These are phyloP conservation scores for Odiellus spinosus DNA, from an alignment of 2,888 invertebrate species.

Conservation along the genomic window DNA sequence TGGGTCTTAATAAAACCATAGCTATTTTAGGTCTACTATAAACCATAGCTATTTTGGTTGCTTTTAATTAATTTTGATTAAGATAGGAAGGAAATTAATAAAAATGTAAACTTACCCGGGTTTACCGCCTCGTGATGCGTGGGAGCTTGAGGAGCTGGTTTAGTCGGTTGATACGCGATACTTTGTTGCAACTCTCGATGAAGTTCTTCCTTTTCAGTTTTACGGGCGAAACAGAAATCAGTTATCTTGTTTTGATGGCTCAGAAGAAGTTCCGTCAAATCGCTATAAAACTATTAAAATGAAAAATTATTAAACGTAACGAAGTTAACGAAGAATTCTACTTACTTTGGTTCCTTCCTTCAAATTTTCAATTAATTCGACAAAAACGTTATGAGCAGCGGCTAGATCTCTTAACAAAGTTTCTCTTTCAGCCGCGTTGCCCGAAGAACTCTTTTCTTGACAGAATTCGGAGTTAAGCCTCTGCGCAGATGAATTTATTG, in stretches of 20 bases:
- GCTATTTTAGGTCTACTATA: no score
- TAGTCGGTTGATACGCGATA: slow-evolving; percentile 36
- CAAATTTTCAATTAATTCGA: slow-evolving; percentile 75
- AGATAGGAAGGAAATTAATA: no score
- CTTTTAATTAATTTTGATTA: no score
- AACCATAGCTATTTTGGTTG: slow-evolving; percentile 7
- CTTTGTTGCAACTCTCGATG: slow-evolving; percentile 80
- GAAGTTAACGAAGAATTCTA: no score
- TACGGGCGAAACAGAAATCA: slow-evolving; percentile 95
- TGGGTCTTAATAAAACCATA: no score
- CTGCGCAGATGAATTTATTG: slow-evolving; percentile 24
- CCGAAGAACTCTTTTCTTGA: slow-evolving; percentile 45
- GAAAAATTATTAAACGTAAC: no score
- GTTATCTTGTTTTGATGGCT: slow-evolving; percentile 93
- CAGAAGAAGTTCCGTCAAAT: slow-evolving; percentile 58
- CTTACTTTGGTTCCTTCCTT: slow-evolving; percentile 72
- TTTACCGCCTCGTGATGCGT: slow-evolving; percentile 9
- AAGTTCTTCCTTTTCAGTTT: slow-evolving; percentile 96
- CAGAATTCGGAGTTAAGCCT: slow-evolving; percentile 41
- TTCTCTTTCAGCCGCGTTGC: slow-evolving; percentile 48
- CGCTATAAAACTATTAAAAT: slow-evolving; percentile 39
- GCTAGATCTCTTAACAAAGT: slow-evolving; percentile 66
- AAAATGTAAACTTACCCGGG: background rate
- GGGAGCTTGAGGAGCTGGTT: slow-evolving; percentile 15
- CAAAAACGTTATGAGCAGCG: slow-evolving; percentile 78